phyloP scores from a whole-genome alignment of 2,888 invertebrate genomes.

The Ennomos erosarius region DNA sequence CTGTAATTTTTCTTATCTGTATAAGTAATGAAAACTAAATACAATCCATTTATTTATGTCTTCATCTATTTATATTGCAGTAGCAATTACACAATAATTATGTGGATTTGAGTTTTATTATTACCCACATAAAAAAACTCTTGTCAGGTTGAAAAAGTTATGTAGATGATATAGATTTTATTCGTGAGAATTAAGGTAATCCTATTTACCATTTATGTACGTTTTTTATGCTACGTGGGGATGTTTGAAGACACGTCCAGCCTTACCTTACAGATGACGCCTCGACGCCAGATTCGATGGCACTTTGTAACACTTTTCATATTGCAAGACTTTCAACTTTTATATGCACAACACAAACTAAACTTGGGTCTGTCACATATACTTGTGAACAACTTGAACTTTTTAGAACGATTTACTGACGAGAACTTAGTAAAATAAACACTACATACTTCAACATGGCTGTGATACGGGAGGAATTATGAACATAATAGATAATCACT shows the following conservation, averaged over 20 bases:
- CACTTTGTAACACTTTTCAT: constrained; percentile 85
- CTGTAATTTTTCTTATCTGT: no score
- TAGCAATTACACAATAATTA: no score
- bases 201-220: not conserved
- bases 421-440: constrained; percentile 82
- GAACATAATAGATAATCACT: constrained; percentile 84
- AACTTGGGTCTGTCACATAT: constrained; percentile 83
- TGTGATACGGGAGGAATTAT: constrained; percentile 83
- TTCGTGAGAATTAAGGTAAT: no score
- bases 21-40: no score
- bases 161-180: no score
- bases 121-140: no score
- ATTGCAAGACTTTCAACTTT: constrained; percentile 80
- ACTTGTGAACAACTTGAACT: constrained; percentile 82
- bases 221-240: constrained; percentile 71
- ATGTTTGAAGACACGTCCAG: constrained; percentile 84
- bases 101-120: no score
- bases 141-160: no score
- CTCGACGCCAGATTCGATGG: constrained; percentile 82
- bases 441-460: constrained; percentile 83
- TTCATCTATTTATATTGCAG: no score
- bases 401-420: constrained; percentile 78
- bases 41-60: no score
- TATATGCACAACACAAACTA: constrained; percentile 82
- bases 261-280: constrained; percentile 83